Evolutionary conservation across 1,140 invertebrate genomes (phyloP).

Genomic region (Coenobita brevimanus): DNA sequence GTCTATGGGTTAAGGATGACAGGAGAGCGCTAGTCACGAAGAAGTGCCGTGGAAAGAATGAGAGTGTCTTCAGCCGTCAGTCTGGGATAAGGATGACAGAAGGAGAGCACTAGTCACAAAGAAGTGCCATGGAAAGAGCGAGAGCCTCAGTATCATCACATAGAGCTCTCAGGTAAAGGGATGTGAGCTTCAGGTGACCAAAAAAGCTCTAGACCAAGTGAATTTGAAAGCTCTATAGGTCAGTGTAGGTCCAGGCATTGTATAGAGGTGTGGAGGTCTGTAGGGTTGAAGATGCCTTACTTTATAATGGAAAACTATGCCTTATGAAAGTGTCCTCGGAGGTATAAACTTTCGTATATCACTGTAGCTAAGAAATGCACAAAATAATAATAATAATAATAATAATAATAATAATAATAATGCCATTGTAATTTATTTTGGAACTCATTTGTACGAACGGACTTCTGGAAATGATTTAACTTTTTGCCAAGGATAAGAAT

Average conservation of each 20-base stretch:
- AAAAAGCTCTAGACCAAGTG: too few relatives aligned
- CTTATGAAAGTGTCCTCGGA: conserved; percentile 43
- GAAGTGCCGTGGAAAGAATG: too few relatives aligned
- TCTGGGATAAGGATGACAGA: too few relatives aligned
- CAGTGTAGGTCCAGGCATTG: background rate
- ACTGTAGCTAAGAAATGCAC: conserved; percentile 57
- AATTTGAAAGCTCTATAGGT: too few relatives aligned
- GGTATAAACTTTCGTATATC: conserved; percentile 49
- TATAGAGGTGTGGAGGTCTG: conserved; percentile 17
- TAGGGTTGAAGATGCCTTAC: conserved; percentile 34
- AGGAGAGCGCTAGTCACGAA: too few relatives aligned
- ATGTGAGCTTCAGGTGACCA: too few relatives aligned
- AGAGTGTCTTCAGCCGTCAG: too few relatives aligned
- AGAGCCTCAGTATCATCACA: too few relatives aligned
- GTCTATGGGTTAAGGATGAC: too few relatives aligned
- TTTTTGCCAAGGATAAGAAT: conserved; percentile 55
- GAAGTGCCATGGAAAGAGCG: background rate
- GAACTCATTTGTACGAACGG: conserved; percentile 33
- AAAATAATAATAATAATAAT: too few relatives aligned
- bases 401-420: conserved; percentile 42
- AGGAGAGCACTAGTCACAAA: too few relatives aligned
- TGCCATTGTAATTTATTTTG: conserved; percentile 57
- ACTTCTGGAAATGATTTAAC: conserved; percentile 44
- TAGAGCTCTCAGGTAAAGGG: too few relatives aligned
- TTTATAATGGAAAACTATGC: conserved; percentile 35